A percentile compares a stretch with the other conserved stretches of the same genome.
These are phyloP conservation scores for Thalassoma bifasciatum DNA, from an alignment of 2,113 vertebrate genomes.

Conservation along the genomic window DNA sequence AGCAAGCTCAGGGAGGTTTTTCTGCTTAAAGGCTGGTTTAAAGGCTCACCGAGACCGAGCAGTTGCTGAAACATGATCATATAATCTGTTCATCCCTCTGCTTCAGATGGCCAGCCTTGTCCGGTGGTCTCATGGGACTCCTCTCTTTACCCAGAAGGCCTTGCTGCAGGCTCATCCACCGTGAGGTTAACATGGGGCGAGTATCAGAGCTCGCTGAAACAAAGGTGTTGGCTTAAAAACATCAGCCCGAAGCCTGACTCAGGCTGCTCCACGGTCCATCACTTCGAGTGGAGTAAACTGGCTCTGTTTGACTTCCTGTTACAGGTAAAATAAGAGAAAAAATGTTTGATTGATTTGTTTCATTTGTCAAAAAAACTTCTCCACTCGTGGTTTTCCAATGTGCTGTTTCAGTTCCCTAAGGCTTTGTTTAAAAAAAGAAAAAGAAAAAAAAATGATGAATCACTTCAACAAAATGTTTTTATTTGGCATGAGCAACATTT, in stretches of 20 bases:
- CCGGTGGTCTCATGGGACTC: constrained; percentile 91
- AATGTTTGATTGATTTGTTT: neutral
- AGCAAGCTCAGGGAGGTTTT: neutral
- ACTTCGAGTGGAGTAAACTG: constrained; percentile 94
- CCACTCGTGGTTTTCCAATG: no score
- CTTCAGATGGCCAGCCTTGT: constrained; percentile 84
- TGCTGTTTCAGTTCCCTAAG: no score
- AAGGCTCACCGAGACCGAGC: constrained; percentile 10
- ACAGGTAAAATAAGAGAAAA: constrained; percentile 84
- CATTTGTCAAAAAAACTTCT: neutral
- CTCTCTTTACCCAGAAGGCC: constrained; percentile 83
- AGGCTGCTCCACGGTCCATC: constrained; percentile 89
- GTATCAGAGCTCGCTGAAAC: constrained; percentile 89
- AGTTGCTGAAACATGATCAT: constrained; percentile 33
- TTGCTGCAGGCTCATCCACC: constrained; percentile 79
- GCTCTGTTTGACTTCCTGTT: constrained; percentile 96
- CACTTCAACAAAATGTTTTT: neutral
- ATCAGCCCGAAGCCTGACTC: constrained; percentile 86
- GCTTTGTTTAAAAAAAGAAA: neutral
- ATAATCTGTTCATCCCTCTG: constrained; percentile 10
- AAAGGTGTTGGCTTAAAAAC: constrained; percentile 92
- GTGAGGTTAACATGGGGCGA: constrained; percentile 88
- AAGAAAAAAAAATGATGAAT: constrained; percentile 1
- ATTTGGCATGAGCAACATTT: neutral
- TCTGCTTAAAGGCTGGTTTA: constrained; percentile 14